A percentile compares a stretch with the other conserved stretches of the same genome.
These are phyloP conservation scores for Dromaius novaehollandiae DNA, from an alignment of 2,113 vertebrate genomes.

Conservation along the genomic window DNA sequence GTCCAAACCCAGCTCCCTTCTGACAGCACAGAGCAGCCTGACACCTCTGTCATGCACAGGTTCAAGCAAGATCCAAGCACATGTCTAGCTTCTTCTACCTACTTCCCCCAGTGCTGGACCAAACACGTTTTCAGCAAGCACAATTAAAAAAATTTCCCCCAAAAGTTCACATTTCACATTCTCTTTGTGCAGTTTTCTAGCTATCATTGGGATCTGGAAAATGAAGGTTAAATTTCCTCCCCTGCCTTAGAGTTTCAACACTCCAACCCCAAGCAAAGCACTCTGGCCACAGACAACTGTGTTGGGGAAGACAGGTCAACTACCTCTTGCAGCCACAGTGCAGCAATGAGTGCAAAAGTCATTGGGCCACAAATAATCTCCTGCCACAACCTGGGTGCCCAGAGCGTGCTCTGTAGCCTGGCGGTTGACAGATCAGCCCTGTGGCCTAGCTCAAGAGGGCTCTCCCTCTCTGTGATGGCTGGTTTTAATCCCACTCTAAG, in stretches of 20 bases:
- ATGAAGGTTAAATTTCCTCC: background rate
- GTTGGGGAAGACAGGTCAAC: background rate
- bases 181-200: background rate
- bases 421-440: background rate
- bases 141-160: background rate
- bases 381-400: background rate
- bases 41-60: background rate
- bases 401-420: background rate
- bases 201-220: background rate
- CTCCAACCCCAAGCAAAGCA: background rate
- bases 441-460: background rate
- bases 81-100: background rate
- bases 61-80: background rate
- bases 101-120: background rate
- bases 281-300: background rate
- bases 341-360: background rate
- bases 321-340: background rate
- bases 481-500: background rate
- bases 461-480: background rate
- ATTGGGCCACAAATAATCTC: background rate
- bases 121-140: background rate
- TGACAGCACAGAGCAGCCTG: background rate
- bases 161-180: background rate
- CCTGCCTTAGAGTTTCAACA: background rate
- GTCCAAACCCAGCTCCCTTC: background rate